phyloP scores from a whole-genome alignment of 2,797 vertebrate genomes.

The Ctenopoma kingsleyae region DNA sequence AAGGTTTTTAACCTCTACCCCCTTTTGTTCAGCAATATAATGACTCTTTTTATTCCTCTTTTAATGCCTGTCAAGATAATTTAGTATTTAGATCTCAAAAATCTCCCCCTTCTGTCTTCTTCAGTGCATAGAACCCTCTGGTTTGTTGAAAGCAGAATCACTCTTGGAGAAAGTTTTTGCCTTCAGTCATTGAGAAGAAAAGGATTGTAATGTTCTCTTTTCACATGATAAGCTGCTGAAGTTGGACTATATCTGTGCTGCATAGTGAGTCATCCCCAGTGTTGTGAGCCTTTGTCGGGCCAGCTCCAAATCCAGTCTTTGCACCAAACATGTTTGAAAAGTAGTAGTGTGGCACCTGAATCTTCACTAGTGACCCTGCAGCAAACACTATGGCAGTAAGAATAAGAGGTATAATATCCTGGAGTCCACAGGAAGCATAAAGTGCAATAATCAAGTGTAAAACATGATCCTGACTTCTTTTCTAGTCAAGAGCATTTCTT shows the following conservation, averaged over 20 bases:
- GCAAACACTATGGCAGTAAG: conserved; percentile 23
- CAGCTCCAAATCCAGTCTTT: conserved; percentile 31
- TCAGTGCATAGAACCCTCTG: conserved; percentile 3
- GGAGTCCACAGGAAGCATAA: conserved; percentile 40
- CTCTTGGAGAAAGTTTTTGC: conserved; percentile 40
- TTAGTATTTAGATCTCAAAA: conserved; percentile 50
- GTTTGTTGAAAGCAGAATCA: conserved; percentile 21
- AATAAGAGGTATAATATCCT: conserved; percentile 46
- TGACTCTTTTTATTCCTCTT: conserved; percentile 51
- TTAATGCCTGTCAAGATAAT: conserved; percentile 59
- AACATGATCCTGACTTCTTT: conserved; percentile 19
- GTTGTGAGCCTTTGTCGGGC: conserved; percentile 29
- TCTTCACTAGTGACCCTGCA: conserved; percentile 26
- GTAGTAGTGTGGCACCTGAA: conserved; percentile 21
- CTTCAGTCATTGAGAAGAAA: conserved; percentile 47
- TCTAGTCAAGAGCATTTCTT: not conserved
- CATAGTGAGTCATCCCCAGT: conserved; percentile 47
- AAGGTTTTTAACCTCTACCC: conserved; percentile 58
- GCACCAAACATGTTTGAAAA: conserved; percentile 33
- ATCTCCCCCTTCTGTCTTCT: not conserved
- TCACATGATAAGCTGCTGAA: conserved; percentile 43
- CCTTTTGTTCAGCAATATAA: conserved; percentile 60
- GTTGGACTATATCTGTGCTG: conserved; percentile 41
- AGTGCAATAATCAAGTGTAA: conserved; percentile 40
- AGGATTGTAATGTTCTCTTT: conserved; percentile 53